phyloP scores from a whole-genome alignment of 2,888 invertebrate species.

The Belgica antarctica region DNA sequence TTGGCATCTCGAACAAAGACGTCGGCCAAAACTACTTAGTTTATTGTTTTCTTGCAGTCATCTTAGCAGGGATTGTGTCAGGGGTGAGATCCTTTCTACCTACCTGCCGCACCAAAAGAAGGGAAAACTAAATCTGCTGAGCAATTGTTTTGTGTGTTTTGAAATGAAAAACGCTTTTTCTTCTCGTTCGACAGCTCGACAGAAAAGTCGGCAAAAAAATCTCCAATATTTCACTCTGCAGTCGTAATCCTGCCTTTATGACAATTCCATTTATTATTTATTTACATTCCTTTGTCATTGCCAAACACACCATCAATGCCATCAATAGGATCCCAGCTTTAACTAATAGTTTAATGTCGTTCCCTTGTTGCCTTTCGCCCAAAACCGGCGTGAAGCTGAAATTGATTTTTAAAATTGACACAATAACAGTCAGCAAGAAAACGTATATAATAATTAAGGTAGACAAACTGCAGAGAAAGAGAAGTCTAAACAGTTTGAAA shows the following conservation, averaged over 20 bases:
- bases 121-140: conserved; percentile 14
- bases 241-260: not conserved
- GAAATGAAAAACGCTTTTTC: not conserved
- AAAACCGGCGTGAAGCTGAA: not conserved
- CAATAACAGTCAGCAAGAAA: not conserved
- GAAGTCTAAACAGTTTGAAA: not conserved
- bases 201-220: not conserved
- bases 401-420: not conserved
- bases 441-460: not conserved
- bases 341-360: not conserved
- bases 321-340: not conserved
- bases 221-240: conserved; percentile 31
- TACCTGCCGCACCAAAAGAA: not conserved
- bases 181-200: not conserved
- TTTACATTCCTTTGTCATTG: conserved; percentile 6
- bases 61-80: not conserved
- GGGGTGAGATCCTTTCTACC: too few relatives aligned
- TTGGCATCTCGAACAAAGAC: not conserved
- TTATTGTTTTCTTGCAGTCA: not conserved
- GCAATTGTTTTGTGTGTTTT: conserved; percentile 25
- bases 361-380: not conserved
- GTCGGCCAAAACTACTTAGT: not conserved
- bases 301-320: too few relatives aligned
- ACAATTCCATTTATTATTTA: conserved; percentile 36
- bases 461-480: not conserved